Percentiles rank a stretch among this genome's conserved stretches.
Conservation (phyloP, 2,113 vertebrate genomes). For the Phalacrocorax aristotelis region DNA sequence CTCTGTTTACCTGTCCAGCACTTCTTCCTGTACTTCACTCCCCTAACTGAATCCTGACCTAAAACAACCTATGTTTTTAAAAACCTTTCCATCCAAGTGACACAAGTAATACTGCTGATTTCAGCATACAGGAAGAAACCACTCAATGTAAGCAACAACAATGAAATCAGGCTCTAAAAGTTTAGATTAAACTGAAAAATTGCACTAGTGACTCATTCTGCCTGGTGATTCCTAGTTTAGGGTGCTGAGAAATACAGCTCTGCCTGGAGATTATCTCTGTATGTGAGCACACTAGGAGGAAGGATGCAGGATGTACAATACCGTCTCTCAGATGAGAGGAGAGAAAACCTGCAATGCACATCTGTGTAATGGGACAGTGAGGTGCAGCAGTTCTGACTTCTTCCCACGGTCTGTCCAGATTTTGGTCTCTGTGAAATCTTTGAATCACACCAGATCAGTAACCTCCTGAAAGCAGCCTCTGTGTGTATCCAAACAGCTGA, state of each 20-base stretch:
- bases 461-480: neutral
- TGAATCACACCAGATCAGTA: neutral
- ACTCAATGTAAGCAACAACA: neutral
- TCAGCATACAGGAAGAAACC: neutral
- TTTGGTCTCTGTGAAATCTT: neutral
- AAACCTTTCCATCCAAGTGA: neutral
- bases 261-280: neutral
- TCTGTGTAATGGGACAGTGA: rapidly evolving
- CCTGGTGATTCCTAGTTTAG: neutral
- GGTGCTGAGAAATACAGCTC: neutral
- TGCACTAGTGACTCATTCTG: conserved; percentile 1
- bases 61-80: neutral
- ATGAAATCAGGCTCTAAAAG: neutral
- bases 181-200: neutral
- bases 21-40: neutral
- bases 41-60: neutral
- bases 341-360: rapidly evolving
- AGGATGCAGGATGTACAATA: neutral
- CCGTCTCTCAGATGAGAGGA: rapidly evolving
- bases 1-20: neutral
- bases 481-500: neutral
- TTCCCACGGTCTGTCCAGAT: neutral
- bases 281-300: neutral
- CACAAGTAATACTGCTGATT: neutral
- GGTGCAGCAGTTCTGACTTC: neutral